Conservation (phyloP, 2,797 vertebrate species). For the Microcaecilia unicolor region DNA sequence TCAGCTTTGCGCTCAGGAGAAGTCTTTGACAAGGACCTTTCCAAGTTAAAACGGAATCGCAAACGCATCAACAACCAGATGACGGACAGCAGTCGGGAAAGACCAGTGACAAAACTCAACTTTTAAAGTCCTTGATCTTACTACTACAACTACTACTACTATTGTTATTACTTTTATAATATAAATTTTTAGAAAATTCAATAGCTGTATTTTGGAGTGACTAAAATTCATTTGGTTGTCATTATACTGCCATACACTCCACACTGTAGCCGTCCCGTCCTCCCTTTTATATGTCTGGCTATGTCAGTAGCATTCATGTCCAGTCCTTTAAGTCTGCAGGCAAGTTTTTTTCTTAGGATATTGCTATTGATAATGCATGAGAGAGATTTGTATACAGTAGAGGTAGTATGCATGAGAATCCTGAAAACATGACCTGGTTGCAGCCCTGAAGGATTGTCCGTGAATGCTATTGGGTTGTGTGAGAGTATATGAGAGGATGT, state of each 20-base stretch:
- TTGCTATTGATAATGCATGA: too few relatives aligned
- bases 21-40: conserved; percentile 97
- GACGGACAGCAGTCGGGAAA: conserved; percentile 77
- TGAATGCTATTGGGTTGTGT: too few relatives aligned
- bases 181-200: background rate
- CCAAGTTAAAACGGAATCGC: conserved; percentile 95
- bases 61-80: conserved; percentile 84
- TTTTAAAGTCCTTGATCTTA: too few relatives aligned
- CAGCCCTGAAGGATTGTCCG: too few relatives aligned
- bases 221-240: conserved; percentile 5
- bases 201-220: conserved; percentile 27
- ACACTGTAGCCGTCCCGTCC: conserved; percentile 24
- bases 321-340: too few relatives aligned
- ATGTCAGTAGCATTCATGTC: too few relatives aligned
- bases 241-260: conserved; percentile 43
- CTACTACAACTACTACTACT: background rate
- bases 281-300: conserved; percentile 6
- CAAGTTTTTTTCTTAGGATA: too few relatives aligned
- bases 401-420: too few relatives aligned
- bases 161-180: background rate
- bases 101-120: conserved; percentile 92
- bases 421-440: too few relatives aligned
- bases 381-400: too few relatives aligned
- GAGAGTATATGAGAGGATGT: conserved; percentile 39
- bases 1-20: conserved; percentile 91